Evolutionary conservation across 2,113 vertebrate genomes (phyloP).

Genomic region (Promerops cafer): DNA sequence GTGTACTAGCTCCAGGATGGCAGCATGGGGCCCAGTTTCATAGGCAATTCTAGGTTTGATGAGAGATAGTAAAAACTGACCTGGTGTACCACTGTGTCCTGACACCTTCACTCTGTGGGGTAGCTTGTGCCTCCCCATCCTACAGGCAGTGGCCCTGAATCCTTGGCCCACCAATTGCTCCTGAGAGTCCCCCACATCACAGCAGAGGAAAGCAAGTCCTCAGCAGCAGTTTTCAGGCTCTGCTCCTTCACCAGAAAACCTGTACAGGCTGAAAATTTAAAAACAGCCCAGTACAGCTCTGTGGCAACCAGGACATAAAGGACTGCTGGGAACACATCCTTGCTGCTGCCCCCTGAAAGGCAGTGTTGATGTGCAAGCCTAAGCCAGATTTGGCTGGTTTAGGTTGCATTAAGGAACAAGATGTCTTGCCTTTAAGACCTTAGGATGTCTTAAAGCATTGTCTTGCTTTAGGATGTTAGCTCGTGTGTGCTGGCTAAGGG

Average conservation of each 20-base stretch:
- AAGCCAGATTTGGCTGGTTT: not conserved
- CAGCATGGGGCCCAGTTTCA: not conserved
- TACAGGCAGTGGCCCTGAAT: not conserved
- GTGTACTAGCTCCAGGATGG: not conserved
- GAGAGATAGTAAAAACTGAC: not conserved
- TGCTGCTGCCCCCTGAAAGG: not conserved
- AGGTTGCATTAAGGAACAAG: not conserved
- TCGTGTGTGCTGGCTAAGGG: not conserved
- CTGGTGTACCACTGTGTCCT: not conserved
- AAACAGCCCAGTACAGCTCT: not conserved
- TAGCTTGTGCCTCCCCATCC: fast-evolving
- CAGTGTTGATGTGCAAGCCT: not conserved
- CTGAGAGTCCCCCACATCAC: not conserved
- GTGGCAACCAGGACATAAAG: not conserved
- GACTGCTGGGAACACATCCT: not conserved
- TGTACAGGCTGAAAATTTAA: not conserved
- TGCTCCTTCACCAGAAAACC: not conserved
- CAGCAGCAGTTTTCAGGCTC: not conserved
- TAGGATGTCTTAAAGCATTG: not conserved
- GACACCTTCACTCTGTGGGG: not conserved
- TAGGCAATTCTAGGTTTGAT: not conserved
- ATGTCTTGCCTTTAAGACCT: not conserved
- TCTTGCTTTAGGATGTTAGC: not conserved
- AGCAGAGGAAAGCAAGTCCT: not conserved
- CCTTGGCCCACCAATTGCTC: not conserved